A percentile compares a stretch with the other conserved stretches of the same genome.
phyloP scores from a whole-genome alignment of 2,888 invertebrate genomes.

The Oligia strigilis region DNA sequence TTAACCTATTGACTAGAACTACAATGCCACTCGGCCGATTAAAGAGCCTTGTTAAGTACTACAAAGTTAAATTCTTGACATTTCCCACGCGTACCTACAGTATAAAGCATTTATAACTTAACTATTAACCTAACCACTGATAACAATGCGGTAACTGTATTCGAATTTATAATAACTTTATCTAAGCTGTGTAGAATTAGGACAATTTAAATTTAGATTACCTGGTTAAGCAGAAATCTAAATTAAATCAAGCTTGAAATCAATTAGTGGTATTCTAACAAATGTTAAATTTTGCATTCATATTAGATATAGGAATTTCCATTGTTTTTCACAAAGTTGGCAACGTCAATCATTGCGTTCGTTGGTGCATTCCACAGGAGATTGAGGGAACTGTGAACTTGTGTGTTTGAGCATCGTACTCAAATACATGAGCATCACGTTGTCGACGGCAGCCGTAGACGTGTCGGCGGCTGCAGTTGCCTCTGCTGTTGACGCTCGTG shows the following conservation, averaged over 20 bases:
- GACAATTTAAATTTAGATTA: slow-evolving; percentile 32
- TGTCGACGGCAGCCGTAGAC: not conserved
- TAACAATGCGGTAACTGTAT: slow-evolving; percentile 58
- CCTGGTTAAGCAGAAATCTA: not conserved
- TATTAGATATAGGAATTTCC: not conserved
- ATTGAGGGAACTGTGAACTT: too few relatives aligned
- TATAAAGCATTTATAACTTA: slow-evolving; percentile 59
- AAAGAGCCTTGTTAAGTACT: slow-evolving; percentile 29
- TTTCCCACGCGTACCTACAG: slow-evolving; percentile 60
- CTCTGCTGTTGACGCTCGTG: not conserved
- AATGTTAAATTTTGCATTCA: not conserved
- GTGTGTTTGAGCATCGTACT: not conserved
- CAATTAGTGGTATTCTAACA: slow-evolving; percentile 5
- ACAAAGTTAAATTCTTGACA: slow-evolving; percentile 59
- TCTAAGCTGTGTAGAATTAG: slow-evolving; percentile 50
- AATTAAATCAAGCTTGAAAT: slow-evolving; percentile 22
- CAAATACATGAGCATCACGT: not conserved
- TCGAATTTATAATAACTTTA: slow-evolving; percentile 61
- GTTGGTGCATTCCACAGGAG: not conserved
- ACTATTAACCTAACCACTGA: slow-evolving; percentile 54
- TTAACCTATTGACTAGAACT: slow-evolving; percentile 40
- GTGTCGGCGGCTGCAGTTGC: not conserved
- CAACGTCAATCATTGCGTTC: not conserved
- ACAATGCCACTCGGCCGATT: slow-evolving; percentile 37
- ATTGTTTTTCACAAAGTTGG: not conserved